Percentiles rank a stretch among this genome's conserved stretches.
Conservation (phyloP, 2,113 vertebrate species). For the Myotis brandtii region DNA sequence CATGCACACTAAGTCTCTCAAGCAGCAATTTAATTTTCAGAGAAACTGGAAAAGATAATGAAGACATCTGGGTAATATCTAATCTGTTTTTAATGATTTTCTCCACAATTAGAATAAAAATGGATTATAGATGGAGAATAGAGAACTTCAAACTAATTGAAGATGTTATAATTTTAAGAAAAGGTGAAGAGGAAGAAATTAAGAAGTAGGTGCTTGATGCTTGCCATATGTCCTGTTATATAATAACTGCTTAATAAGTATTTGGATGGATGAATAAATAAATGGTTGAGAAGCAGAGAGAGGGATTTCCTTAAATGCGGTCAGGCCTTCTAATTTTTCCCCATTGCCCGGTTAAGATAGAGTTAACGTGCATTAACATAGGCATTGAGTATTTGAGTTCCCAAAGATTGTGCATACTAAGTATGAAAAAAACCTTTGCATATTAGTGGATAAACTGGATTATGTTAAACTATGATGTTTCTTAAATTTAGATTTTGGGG, state of each 20-base stretch:
- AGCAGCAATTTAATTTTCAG: constrained; percentile 15
- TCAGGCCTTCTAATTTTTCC: not conserved
- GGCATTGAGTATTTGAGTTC: not conserved
- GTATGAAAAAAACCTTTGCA: not conserved
- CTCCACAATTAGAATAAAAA: constrained; percentile 5
- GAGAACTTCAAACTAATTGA: not conserved
- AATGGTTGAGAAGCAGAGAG: not conserved
- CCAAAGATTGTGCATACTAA: not conserved
- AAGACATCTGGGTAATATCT: not conserved
- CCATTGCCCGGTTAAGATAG: not conserved
- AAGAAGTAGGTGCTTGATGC: not conserved
- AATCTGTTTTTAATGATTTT: constrained; percentile 41
- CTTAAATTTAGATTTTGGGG: not conserved
- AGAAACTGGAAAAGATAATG: constrained; percentile 9
- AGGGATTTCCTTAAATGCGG: not conserved
- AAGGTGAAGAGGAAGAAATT: constrained; percentile 17
- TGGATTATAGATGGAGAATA: not conserved
- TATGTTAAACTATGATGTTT: not conserved
- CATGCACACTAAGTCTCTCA: not conserved
- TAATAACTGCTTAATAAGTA: not conserved
- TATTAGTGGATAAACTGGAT: constrained; percentile 9
- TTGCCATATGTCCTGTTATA: not conserved
- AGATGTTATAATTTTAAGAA: not conserved
- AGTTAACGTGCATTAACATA: not conserved
- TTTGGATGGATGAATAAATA: not conserved